These are phyloP conservation scores for Ephestia elutella DNA, from an alignment of 1,140 invertebrate genomes.

Conservation along the genomic window DNA sequence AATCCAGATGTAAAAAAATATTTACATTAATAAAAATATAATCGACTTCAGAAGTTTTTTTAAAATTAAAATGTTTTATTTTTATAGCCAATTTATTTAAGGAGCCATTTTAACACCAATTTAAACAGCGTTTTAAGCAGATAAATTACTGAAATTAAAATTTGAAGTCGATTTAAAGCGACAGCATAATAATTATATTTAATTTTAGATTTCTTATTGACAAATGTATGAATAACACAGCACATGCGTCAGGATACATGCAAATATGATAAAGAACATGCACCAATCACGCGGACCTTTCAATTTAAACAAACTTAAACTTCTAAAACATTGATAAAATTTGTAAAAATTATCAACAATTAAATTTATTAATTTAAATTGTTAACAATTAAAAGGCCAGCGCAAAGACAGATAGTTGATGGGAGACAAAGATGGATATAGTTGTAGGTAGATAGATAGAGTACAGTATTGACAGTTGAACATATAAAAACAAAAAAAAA, in stretches of 20 bases:
- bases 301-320: neutral
- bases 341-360: neutral
- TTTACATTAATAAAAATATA: neutral
- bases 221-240: conserved; percentile 27
- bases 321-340: neutral
- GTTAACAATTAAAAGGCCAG: conserved; percentile 34
- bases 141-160: neutral
- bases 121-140: neutral
- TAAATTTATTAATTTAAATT: neutral
- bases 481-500: conserved; percentile 51
- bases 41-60: conserved; percentile 13
- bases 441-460: conserved; percentile 37
- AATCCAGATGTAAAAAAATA: neutral
- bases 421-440: conserved; percentile 25
- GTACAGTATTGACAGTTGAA: conserved; percentile 52
- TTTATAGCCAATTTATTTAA: neutral
- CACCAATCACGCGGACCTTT: conserved; percentile 25
- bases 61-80: neutral
- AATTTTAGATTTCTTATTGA: conserved; percentile 1
- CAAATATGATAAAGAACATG: conserved; percentile 28
- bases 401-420: conserved; percentile 22
- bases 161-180: conserved; percentile 24
- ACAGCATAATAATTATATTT: neutral
- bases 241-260: conserved; percentile 36
- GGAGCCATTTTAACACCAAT: neutral